Evolutionary conservation across 2,888 invertebrate genomes (phyloP).

Genomic region (Terebella lapidaria): DNA sequence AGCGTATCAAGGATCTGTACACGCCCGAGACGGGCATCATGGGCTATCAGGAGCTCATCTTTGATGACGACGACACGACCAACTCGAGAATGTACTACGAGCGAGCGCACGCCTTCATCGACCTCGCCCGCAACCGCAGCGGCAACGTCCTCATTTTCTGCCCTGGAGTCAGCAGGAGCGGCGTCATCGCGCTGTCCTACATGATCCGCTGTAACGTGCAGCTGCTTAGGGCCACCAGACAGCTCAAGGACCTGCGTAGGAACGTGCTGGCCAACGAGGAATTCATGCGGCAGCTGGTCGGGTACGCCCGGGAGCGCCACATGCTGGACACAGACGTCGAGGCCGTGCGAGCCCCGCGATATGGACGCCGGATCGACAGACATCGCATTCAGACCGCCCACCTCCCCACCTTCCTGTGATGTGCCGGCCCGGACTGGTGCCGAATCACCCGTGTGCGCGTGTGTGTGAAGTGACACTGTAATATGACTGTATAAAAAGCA

Average conservation of each 20-base stretch:
- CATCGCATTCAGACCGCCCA: conserved; percentile 14
- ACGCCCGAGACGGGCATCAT: conserved; percentile 10
- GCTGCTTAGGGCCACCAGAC: conserved; percentile 12
- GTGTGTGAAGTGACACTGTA: too few relatives aligned
- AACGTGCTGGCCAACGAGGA: conserved; percentile 19
- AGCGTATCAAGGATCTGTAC: conserved; percentile 11
- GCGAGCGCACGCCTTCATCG: conserved; percentile 16
- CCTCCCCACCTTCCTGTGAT: conserved; percentile 11
- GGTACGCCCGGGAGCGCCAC: conserved; percentile 13
- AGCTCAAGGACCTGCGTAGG: conserved; percentile 16
- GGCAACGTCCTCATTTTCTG: conserved; percentile 17
- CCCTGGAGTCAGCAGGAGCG: conserved; percentile 20
- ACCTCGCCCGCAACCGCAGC: conserved; percentile 8
- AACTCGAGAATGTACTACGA: conserved; percentile 6
- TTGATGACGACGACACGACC: conserved; percentile 17
- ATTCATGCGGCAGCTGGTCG: conserved; percentile 21
- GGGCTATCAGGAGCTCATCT: conserved; percentile 15
- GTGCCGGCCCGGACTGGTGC: too few relatives aligned
- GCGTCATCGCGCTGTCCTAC: conserved; percentile 21
- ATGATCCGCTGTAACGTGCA: conserved; percentile 14
- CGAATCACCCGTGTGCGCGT: too few relatives aligned
- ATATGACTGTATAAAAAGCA: too few relatives aligned
- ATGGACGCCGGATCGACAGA: conserved; percentile 10
- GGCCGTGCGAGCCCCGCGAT: conserved; percentile 5
- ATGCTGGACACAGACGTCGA: conserved; percentile 14